Evolutionary conservation across 1,140 invertebrate genomes (phyloP).

Genomic region (Achroia grisella): DNA sequence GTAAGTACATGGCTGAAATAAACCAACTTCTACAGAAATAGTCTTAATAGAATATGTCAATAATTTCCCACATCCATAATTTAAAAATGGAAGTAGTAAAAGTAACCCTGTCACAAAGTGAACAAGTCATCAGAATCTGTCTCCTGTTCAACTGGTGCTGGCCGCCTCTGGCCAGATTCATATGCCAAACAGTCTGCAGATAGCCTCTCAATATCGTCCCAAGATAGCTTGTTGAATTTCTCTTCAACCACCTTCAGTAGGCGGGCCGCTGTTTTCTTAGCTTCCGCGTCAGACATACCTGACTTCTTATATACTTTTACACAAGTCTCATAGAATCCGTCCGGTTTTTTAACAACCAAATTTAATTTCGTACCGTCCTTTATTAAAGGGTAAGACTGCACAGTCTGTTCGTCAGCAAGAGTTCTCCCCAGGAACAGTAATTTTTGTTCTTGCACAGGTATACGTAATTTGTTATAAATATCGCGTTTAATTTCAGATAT

Average conservation of each 20-base stretch:
- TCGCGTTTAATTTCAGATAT: slow-evolving; percentile 57
- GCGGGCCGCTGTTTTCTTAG: slow-evolving; percentile 29
- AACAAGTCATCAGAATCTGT: slow-evolving; percentile 29
- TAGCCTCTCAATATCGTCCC: slow-evolving; percentile 58
- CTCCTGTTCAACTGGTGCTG: slow-evolving; percentile 14
- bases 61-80: neutral
- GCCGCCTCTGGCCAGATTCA: slow-evolving; percentile 21
- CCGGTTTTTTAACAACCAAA: slow-evolving; percentile 56
- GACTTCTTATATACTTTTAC: slow-evolving; percentile 49
- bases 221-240: slow-evolving; percentile 57
- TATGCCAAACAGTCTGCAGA: slow-evolving; percentile 32
- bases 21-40: too few relatives aligned
- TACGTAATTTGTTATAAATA: slow-evolving; percentile 35
- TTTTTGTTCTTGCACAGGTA: slow-evolving; percentile 51
- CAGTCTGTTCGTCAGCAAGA: slow-evolving; percentile 46
- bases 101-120: slow-evolving; percentile 28
- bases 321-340: slow-evolving; percentile 39
- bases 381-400: slow-evolving; percentile 48
- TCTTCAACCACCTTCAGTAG: slow-evolving; percentile 39
- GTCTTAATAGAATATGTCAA: neutral
- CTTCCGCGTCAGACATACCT: slow-evolving; percentile 47
- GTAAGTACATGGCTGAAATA: too few relatives aligned
- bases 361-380: slow-evolving; percentile 62
- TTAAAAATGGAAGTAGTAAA: neutral
- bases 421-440: slow-evolving; percentile 46